Base-by-base conservation (phyloP, 2,797 vertebrate species). In the Tiaroga cobitis region DNA sequence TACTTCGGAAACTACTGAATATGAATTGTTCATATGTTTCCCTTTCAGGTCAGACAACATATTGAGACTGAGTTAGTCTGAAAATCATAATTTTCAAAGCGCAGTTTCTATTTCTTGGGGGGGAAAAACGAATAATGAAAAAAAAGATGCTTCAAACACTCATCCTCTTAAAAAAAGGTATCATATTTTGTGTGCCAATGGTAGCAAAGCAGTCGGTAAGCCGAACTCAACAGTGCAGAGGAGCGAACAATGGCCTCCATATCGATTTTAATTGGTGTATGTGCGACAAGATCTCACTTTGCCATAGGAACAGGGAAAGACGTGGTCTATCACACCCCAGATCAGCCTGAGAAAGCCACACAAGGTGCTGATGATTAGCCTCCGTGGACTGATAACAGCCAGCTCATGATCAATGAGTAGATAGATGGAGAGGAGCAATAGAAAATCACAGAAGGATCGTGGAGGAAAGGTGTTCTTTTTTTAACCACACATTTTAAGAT, bases 181-280 rank as follows among this genome's bases (percentile, higher is more conserved):
- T 77, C 82, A 83, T 80, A 63, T 86, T 83, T 85, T 84, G 82
- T 59, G 65, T 88, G 79, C 83, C 68, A 65, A 19, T 2, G 34
- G 77, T 41, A 76, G 32, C 26, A 72, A 61, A 82, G 56, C 32
- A 29, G 63, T 75, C 10, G 37, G 29, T 82, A 85, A 82, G 65
- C n/a, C 18, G 39, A 92, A 91, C 94, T 94, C 94, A 94, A 91
- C 87, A 92, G 89, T 83, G 90, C 92, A 85, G 90, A 87, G 92
- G 89, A 92, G 91, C 88, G 90, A 93, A 95, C 93, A 94, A 92
- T 91, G 91, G 91, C 90, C 90, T 90, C 86, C 73, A 89, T 90
- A 87, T 91, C 89, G 90, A 94, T 93, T 95, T 94, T 95, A 95
- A 95, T 94, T 95, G 94, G 93, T 90, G 92, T 91, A 92, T 90